Conservation (phyloP, 2,888 invertebrate species). For the Phorcus lineatus region DNA sequence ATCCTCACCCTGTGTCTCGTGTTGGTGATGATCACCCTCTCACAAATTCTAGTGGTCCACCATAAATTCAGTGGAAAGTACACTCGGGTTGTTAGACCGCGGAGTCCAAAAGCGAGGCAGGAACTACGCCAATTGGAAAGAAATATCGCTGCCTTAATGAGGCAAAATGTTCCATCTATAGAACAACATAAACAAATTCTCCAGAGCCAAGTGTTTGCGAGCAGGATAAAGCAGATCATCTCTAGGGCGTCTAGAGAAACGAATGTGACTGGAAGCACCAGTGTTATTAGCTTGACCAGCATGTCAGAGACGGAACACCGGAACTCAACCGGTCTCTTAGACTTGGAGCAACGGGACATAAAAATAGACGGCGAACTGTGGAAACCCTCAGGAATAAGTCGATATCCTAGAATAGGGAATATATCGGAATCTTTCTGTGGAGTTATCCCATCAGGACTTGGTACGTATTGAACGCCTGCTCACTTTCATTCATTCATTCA, state of each 20-base stretch:
- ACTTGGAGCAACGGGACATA: too few relatives aligned
- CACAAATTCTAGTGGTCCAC: conserved; percentile 40
- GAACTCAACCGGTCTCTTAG: too few relatives aligned
- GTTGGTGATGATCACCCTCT: conserved; percentile 38
- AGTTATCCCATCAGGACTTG: neutral
- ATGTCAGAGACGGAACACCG: too few relatives aligned
- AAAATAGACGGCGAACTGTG: too few relatives aligned
- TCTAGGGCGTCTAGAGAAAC: neutral
- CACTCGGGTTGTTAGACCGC: conserved; percentile 25
- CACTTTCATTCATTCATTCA: too few relatives aligned
- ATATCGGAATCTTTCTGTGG: conserved; percentile 9
- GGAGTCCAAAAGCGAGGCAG: conserved; percentile 29
- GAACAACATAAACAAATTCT: conserved; percentile 26
- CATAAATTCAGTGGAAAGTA: conserved; percentile 39
- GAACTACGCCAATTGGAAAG: conserved; percentile 41
- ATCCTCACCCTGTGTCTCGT: conserved; percentile 36
- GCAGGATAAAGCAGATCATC: conserved; percentile 7
- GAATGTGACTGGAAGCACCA: neutral
- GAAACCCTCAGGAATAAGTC: too few relatives aligned
- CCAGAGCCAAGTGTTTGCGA: conserved; percentile 14
- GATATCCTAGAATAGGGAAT: conserved; percentile 1
- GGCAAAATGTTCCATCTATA: conserved; percentile 34
- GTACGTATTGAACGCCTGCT: neutral
- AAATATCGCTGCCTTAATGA: conserved; percentile 36
- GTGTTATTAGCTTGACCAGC: neutral